phyloP scores from a whole-genome alignment of 2,797 vertebrate species.

The Sphenodon punctatus region DNA sequence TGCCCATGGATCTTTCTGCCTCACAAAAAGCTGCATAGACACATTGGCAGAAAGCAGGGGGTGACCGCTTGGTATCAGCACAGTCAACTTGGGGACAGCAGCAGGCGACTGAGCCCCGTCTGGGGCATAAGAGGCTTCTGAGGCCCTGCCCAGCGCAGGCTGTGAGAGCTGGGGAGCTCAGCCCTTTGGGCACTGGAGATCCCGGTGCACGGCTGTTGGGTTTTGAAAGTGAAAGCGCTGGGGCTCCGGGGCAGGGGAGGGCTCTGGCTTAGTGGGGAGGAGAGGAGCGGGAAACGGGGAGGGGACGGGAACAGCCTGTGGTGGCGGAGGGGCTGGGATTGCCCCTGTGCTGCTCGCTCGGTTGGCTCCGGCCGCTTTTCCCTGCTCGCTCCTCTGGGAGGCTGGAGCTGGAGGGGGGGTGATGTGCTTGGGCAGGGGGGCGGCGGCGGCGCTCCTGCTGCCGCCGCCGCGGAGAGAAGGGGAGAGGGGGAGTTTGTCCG shows the following conservation, averaged over 20 bases:
- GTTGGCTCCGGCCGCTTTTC: slow-evolving; percentile 6
- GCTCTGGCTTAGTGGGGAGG: background rate
- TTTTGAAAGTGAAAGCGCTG: slow-evolving; percentile 1
- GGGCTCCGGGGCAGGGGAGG: background rate
- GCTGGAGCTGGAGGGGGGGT: slow-evolving; percentile 56
- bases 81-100: background rate
- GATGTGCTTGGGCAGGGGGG: slow-evolving; percentile 53
- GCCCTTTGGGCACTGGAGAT: background rate
- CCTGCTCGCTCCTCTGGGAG: slow-evolving; percentile 13
- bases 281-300: background rate
- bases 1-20: background rate
- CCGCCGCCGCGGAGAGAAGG: slow-evolving; percentile 47
- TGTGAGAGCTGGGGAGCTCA: background rate
- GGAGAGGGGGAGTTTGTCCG: slow-evolving; percentile 37
- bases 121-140: no score
- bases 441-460: slow-evolving; percentile 58
- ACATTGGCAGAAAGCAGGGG: background rate
- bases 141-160: background rate
- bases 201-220: background rate
- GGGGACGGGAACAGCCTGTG: background rate
- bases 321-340: slow-evolving; percentile 28
- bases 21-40: background rate
- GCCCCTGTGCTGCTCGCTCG: background rate
- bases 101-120: background rate
- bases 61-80: background rate